phyloP scores from a whole-genome alignment of 2,113 vertebrate genomes.

The Opisthocomus hoazin region DNA sequence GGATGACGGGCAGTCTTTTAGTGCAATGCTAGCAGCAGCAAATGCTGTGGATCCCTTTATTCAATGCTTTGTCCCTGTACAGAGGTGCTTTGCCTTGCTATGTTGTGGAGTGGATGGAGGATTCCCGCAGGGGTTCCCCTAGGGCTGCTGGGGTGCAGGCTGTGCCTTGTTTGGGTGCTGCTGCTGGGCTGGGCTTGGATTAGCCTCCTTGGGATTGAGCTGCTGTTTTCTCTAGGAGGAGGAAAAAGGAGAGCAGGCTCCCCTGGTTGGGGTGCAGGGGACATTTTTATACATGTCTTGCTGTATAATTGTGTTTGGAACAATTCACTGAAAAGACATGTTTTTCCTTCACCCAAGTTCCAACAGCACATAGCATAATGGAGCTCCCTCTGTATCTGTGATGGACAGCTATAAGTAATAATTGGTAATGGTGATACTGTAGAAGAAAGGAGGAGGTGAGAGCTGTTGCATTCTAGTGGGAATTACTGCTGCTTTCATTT shows the following conservation, averaged over 20 bases:
- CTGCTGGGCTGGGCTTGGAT: neutral
- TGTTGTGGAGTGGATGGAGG: too few relatives aligned
- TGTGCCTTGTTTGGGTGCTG: neutral
- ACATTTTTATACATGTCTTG: rapidly evolving
- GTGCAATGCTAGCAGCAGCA: neutral
- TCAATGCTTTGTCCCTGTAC: neutral
- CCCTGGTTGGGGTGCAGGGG: neutral
- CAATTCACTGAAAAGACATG: rapidly evolving
- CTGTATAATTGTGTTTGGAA: neutral
- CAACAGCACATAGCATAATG: neutral
- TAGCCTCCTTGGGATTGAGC: neutral
- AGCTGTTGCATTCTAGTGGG: neutral
- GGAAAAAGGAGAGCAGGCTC: neutral
- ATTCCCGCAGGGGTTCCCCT: neutral
- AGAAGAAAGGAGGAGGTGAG: neutral
- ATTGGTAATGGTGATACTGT: neutral
- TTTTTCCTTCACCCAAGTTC: neutral
- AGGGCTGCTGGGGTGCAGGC: neutral
- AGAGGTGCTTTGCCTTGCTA: neutral
- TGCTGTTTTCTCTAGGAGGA: neutral
- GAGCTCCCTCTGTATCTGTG: neutral
- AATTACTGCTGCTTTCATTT: neutral
- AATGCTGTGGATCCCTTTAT: neutral
- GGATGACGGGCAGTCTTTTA: neutral
- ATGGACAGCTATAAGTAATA: neutral